A percentile compares a stretch with the other conserved stretches of the same genome.
These are phyloP conservation scores for Macrosteles quadrilineatus DNA, from an alignment of 1,140 invertebrate genomes.

Conservation along the genomic window DNA sequence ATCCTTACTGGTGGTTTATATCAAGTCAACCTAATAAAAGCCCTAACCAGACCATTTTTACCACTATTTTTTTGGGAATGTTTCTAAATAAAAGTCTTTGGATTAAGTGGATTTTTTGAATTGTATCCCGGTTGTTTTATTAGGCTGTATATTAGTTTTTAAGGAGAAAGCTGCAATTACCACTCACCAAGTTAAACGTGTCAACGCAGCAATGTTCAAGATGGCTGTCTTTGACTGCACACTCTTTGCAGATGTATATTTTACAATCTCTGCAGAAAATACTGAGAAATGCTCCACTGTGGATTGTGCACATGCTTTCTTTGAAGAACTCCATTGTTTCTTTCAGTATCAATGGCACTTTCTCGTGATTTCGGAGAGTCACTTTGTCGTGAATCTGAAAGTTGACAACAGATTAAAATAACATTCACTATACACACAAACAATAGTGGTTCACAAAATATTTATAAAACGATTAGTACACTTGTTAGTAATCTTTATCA, in stretches of 20 bases:
- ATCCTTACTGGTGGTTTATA: no score
- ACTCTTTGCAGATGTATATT: conserved; percentile 11
- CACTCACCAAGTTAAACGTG: not conserved
- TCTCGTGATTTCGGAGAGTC: conserved; percentile 15
- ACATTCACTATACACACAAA: no score
- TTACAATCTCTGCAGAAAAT: conserved; percentile 18
- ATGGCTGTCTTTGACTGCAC: not conserved
- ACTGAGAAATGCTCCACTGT: not conserved
- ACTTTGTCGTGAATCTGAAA: conserved; percentile 33
- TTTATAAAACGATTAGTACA: no score
- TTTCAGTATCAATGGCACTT: not conserved
- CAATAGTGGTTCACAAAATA: no score
- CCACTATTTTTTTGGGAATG: not conserved
- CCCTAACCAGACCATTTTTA: not conserved
- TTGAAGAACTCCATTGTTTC: not conserved
- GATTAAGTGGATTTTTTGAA: not conserved
- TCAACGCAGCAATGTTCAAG: not conserved
- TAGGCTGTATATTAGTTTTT: not conserved
- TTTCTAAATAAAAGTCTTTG: not conserved
- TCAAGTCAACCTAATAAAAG: no score
- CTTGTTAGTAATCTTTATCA: no score
- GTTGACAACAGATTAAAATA: no score
- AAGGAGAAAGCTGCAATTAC: not conserved
- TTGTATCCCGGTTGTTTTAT: no score
- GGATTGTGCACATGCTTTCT: not conserved